phyloP scores from a whole-genome alignment of 2,888 invertebrate species.

The Thelaira solivaga region DNA sequence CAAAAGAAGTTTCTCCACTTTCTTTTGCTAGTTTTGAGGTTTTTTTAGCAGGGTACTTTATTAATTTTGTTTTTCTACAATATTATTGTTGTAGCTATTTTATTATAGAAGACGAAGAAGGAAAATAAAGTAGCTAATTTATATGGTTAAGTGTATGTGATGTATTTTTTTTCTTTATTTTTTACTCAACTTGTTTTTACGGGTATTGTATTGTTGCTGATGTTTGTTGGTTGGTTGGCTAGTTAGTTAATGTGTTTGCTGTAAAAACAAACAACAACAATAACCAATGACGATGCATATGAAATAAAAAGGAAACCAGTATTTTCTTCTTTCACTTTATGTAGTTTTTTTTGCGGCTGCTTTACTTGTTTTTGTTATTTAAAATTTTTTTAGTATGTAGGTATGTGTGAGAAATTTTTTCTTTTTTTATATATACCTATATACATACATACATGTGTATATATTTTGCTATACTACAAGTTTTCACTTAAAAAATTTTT shows the following conservation, averaged over 20 bases:
- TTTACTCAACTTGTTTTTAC: constrained; percentile 54
- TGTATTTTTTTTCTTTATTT: constrained; percentile 15
- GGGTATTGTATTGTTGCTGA: constrained; percentile 24
- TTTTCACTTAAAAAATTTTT: constrained; percentile 56
- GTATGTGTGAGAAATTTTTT: constrained; percentile 59
- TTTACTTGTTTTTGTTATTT: constrained; percentile 49
- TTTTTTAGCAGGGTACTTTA: constrained; percentile 54
- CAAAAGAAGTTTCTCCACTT: constrained; percentile 63
- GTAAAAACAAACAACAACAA: constrained; percentile 38
- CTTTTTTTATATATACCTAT: no score
- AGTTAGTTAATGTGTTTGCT: constrained; percentile 42
- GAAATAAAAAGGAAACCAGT: constrained; percentile 64
- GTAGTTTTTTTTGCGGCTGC: constrained; percentile 45
- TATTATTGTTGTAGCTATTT: constrained; percentile 18
- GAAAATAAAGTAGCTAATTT: constrained; percentile 51
- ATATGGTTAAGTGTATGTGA: constrained; percentile 44
- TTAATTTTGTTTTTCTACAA: constrained; percentile 16
- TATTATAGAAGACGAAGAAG: constrained; percentile 30
- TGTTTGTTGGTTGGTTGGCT: constrained; percentile 45
- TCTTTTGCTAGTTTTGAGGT: constrained; percentile 52
- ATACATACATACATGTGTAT: no score
- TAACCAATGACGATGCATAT: constrained; percentile 45
- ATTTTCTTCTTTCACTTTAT: constrained; percentile 65
- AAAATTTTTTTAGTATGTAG: constrained; percentile 45
- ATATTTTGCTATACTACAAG: constrained; percentile 47